Base-by-base conservation (phyloP, 2,113 vertebrate species). In the Chunga burmeisteri region DNA sequence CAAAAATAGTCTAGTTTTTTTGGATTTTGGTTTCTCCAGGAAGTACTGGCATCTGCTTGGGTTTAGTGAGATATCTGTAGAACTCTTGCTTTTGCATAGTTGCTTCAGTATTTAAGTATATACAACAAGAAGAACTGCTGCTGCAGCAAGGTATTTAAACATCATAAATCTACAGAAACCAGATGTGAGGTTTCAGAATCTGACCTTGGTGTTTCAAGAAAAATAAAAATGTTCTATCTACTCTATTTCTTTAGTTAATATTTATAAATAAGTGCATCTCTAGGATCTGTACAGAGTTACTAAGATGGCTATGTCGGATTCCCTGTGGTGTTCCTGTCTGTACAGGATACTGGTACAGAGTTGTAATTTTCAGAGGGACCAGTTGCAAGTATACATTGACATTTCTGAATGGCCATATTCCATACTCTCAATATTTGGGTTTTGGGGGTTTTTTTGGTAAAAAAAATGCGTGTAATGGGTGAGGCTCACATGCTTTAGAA, bases 251-350 rank as follows among this genome's bases (percentile, higher is more conserved):
- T 75, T 61, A 55, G 42, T 38, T 73, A 49, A 27, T 93, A 38
- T 82, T 83, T 90, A 44, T 73, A 23, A 61, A 47, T 53, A 49
- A 66, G 4, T 32, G 4, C 36, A 62, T 62, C 4, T 2, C 29
- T 74, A 27, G 46, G 46, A 46, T 91, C 50, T 73, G 6, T 46
- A 7, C 13, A 65, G 40, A 66, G 25, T 70, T 44, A 42, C 30
- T 81, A 21, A 30, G 66, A 78, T 34, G 30, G 22, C 5, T 67
- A 19, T 72, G 23, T 30, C 36, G 27, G 20, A n/a, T 74, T 56
- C 30, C 32, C 44, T n/a, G 0, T 38, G 38, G 27, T 67, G 11
- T 50, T 86, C 16, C 17, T 53, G 0, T 81, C 14, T 86, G 0
- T 49, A 11, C 16, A 73, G 13, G 26, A 16, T 61, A 11, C 36